Base-by-base conservation (phyloP, 2,797 vertebrate genomes). In the Aulostomus chinensis region DNA sequence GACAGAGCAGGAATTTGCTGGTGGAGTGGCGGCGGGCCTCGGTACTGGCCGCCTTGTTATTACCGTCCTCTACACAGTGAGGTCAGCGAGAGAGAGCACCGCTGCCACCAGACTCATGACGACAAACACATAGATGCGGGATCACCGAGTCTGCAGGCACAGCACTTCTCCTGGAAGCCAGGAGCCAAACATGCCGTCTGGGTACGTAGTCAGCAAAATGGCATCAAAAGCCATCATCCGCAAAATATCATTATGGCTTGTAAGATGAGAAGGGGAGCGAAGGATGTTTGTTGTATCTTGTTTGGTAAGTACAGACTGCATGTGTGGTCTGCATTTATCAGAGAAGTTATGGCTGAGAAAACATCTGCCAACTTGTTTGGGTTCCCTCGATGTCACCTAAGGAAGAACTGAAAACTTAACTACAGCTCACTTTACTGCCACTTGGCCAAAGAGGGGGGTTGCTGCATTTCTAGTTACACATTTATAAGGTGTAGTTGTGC, bases 171-270 rank as follows among this genome's bases (percentile, higher is more conserved):
- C 46, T 55, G 40, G 37, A 71, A 70, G 39, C 68, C 67, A 13
- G 58, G 38, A 69, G 68, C 76, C 70, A 86, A 80, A 84, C 79
- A 68, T 58, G 67, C 61, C 73, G 60, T 53, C 66, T 77, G 78
- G 82, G 35, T 63, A 80, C 79, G 22, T 5, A 82, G 84, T 89
- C 86, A 88, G 85, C 87, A 86, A 66, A 87, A 87, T 15, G 40
- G 43, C 75, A 75, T 78, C 79, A 81, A 86, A 82, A 79, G 72
- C 66, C 49, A 5, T 15, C 56, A 67, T 64, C 78, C 43, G 26
- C 83, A 81, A 81, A 87, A 87, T 85, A 87, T 87, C 82, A 88
- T 86, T 86, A 84, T 79, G 76, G 86, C 76, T 74, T 81, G 76
- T 75, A 76, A 83, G 78, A 76, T 74, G 79, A 85, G 85, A 85